Evolutionary conservation across 2,888 invertebrate genomes (phyloP).

Genomic region (Cosmia pyralina): DNA sequence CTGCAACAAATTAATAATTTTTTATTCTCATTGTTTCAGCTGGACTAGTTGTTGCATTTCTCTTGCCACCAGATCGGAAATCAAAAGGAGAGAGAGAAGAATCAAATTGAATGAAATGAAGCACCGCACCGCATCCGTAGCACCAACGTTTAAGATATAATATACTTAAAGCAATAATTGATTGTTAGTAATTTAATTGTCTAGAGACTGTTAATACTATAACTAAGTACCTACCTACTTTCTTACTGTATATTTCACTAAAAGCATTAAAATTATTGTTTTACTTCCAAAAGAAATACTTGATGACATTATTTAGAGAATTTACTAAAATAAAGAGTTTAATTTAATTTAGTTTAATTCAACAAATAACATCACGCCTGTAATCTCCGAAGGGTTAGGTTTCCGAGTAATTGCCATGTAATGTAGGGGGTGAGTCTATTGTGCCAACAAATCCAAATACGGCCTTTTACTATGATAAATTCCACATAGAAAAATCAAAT

Average conservation of each 20-base stretch:
- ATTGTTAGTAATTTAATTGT: not conserved
- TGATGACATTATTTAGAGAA: not conserved
- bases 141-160: not conserved
- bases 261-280: not conserved
- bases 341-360: too few species aligned
- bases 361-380: not conserved
- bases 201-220: not conserved
- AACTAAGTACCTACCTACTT: too few species aligned
- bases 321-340: not conserved
- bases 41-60: conserved; percentile 75
- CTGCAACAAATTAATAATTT: not conserved
- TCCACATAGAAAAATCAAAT: too few species aligned
- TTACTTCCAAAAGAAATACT: not conserved
- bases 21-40: conserved; percentile 72
- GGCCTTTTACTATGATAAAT: too few species aligned
- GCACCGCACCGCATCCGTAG: too few species aligned
- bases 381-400: not conserved
- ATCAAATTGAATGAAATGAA: conserved; percentile 4
- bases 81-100: not conserved
- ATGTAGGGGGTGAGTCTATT: too few species aligned
- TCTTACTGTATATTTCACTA: not conserved
- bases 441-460: too few species aligned
- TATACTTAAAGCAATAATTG: not conserved
- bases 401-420: too few species aligned
- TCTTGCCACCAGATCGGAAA: conserved; percentile 75